phyloP scores from a whole-genome alignment of 2,888 invertebrate species.

The Diaperis boleti region DNA sequence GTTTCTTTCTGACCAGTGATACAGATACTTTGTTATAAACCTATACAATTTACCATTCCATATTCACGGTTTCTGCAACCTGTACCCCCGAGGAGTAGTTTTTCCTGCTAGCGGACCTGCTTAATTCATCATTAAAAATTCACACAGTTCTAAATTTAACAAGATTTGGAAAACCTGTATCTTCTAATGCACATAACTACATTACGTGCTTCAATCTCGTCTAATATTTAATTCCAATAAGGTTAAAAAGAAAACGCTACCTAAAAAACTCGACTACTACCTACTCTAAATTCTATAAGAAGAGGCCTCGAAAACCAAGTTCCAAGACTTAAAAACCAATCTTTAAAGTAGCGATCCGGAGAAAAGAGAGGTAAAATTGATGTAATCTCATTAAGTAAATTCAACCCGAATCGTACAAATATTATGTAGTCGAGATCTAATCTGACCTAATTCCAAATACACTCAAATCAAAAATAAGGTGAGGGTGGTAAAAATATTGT shows the following conservation, averaged over 20 bases:
- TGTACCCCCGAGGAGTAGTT: no score
- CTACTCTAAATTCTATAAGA: slow-evolving; percentile 18
- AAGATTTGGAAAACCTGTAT: slow-evolving; percentile 26
- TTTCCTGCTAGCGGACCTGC: no score
- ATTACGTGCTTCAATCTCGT: slow-evolving; percentile 33
- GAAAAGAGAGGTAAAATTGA: slow-evolving; percentile 11
- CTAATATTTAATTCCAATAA: slow-evolving; percentile 31
- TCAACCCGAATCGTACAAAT: slow-evolving; percentile 8
- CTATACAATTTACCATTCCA: no score
- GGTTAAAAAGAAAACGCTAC: slow-evolving; percentile 19
- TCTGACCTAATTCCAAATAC: slow-evolving; percentile 8
- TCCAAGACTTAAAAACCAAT: slow-evolving; percentile 17
- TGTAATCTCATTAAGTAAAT: slow-evolving; percentile 28
- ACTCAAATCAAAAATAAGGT: slow-evolving; percentile 15
- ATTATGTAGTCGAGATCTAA: no score
- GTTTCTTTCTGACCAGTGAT: no score
- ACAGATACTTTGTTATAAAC: no score
- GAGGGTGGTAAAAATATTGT: background rate
- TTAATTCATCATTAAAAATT: slow-evolving; percentile 23
- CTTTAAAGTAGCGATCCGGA: slow-evolving; percentile 10
- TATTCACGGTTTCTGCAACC: no score
- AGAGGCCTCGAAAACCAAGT: background rate
- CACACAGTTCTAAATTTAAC: slow-evolving; percentile 16
- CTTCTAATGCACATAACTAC: slow-evolving; percentile 26
- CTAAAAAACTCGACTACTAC: slow-evolving; percentile 3